Base-by-base conservation (phyloP, 30 jellyfish, hydroid and myxozoan species). In the Cassiopea xamachana region DNA sequence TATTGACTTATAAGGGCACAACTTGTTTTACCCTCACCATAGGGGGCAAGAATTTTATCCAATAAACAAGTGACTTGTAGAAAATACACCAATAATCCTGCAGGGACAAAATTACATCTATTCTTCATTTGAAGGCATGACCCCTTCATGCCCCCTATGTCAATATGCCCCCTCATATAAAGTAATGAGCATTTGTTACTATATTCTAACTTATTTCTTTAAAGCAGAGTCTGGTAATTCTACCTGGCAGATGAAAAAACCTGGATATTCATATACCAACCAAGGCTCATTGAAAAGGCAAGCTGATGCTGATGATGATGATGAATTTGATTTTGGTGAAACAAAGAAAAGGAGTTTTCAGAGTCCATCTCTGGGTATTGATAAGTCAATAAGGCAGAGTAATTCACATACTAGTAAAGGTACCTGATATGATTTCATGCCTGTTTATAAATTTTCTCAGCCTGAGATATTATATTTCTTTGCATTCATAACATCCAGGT, bases 211-310 rank as follows among this genome's bases (percentile, higher is more conserved):
- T 10, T 55, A 55, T 55, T 64, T 64, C 27, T 64, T n/a, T 16
- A 4, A 6, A 2, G 15, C 55, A 71, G 80, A 71, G 2, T 71
- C 80, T 71, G 55, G 80, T 39, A 71, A 19, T 15, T 14, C 80
- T 7, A 45, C 80, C 87, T 84, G 94, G 94, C 81, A 76, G 6
- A n/a, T 87, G 89, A 87, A 76, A 69, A 76, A 77, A 59, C 89
- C 87, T 19, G 89, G 94, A 46, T 85, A 72, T 71, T 85, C 93
- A 14, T 87, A 87, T 48, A 55, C 93, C 14, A 78, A 55, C 68
- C 88, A 77, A 69, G 83, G 94, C 8, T 87, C 94, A 8, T 64
- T 87, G 43, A 87, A 87, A 48, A 89, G 94, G 5, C 94, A 87
- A 69, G 80, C 80, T 71, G 55, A 71, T 27, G 80, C 39, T 27